Evolutionary conservation across 1,140 invertebrate genomes (phyloP), one percentile per base, ranked within the genome.

Genomic region (Sitodiplosis mosellana): DNA sequence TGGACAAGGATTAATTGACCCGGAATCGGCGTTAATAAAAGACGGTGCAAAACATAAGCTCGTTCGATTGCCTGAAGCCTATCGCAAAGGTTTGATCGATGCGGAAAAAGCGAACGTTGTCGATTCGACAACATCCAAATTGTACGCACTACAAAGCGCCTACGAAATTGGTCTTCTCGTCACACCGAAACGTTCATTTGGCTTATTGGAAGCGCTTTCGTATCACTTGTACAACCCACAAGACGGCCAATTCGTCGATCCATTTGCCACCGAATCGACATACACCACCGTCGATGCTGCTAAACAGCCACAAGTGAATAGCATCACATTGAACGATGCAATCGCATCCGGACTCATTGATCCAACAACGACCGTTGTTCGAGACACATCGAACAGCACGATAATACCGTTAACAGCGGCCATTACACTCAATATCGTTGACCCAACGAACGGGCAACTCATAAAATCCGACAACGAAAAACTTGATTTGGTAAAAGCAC

Each of bases 1-100:
- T 43, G 73, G 75, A 49, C 69, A 79, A 17, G 87, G 89, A 47
- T 75, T 86, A 33, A 77, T 96, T 42, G 86, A 94, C 69, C 78
- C 87, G 1, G 78, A 88, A 61, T 86, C 87, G 8, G 87, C 83
- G 27, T 65, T 91, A 47, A 77, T 93, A 37, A 92, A 91, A 73
- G 87, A 92, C 69, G 75, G 77, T 50, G 74, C 80, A 52, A 86
- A 85, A 57, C 79, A 80, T 55, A 79, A 81, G 57, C 64, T 92
- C 48, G 72, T 90, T 8, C 87, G 85, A 57, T 69, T 94, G 47
- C 77, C 80, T 19, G 87, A 91, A 60, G 88, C 85, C 14, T 87
- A 86, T 66, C 73, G 83, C 38, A 81, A 81, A 60, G 88, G 86
- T 18, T 67, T 92, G 14, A 81, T 92, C 67, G 88, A 94, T 63